Evolutionary conservation across 2,797 vertebrate species (phyloP).

Genomic region (Fratercula arctica): DNA sequence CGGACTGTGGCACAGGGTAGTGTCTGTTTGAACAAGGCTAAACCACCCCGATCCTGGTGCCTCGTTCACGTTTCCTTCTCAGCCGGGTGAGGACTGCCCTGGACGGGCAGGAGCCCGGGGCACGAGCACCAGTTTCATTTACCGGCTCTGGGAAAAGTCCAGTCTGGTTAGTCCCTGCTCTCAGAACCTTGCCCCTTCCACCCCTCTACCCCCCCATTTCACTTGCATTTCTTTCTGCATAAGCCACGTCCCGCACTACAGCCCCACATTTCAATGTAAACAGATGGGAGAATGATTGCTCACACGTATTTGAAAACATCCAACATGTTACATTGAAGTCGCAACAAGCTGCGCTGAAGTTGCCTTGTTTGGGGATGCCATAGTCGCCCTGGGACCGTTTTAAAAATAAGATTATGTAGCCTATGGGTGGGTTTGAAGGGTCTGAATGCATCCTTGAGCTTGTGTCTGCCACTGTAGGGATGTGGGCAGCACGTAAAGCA

Average conservation of each 20-base stretch:
- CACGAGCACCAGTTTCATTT: neutral
- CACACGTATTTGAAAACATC: neutral
- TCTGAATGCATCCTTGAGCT: neutral
- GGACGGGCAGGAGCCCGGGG: neutral
- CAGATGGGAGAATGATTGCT: neutral
- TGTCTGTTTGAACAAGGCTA: neutral
- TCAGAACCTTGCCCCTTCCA: neutral
- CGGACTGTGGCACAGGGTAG: neutral
- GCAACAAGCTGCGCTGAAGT: neutral
- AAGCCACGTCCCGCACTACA: fast-evolving
- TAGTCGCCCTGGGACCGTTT: neutral
- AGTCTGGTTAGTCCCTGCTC: neutral
- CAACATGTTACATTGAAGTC: neutral
- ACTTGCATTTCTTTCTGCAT: neutral
- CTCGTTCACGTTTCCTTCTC: neutral
- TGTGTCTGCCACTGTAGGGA: neutral
- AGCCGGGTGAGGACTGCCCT: neutral
- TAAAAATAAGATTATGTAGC: neutral
- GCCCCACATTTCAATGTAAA: neutral
- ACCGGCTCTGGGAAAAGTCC: neutral
- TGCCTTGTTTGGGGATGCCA: neutral
- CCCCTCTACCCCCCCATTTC: neutral
- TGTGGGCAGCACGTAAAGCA: fast-evolving
- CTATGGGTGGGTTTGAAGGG: neutral
- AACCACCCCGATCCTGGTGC: neutral